Conservation (phyloP, 2,113 vertebrate genomes). For the Donacobius atricapilla region DNA sequence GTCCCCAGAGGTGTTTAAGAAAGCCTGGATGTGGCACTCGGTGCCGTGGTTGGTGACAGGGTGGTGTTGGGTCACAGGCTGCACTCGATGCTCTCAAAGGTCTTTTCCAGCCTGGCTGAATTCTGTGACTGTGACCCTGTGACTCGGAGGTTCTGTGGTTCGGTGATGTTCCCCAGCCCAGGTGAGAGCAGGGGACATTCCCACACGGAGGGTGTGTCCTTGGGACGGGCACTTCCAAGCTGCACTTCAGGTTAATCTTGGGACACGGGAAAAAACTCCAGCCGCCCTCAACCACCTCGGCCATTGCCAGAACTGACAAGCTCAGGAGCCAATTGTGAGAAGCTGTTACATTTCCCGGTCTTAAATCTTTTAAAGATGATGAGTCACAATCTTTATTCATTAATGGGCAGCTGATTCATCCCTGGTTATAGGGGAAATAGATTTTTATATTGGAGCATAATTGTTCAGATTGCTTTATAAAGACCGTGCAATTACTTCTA, state of each 20-base stretch:
- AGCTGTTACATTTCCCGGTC: not conserved
- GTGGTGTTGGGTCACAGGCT: accelerated
- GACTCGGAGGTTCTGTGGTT: not conserved
- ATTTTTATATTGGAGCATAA: slow-evolving; percentile 8
- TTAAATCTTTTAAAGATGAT: not conserved
- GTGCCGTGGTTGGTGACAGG: not conserved
- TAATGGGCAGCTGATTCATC: slow-evolving; percentile 38
- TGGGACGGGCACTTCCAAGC: not conserved
- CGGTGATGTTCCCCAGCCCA: not conserved
- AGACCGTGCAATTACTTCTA: slow-evolving; percentile 13
- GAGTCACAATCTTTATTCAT: slow-evolving; percentile 32
- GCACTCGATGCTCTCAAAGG: accelerated
- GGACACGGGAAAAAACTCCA: not conserved
- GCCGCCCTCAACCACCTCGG: not conserved
- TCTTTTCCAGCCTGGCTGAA: not conserved
- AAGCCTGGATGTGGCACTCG: not conserved
- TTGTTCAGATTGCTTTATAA: slow-evolving; percentile 33
- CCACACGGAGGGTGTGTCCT: not conserved
- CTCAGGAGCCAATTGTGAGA: not conserved
- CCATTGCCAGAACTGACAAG: not conserved
- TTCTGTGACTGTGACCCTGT: not conserved
- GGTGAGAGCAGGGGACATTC: not conserved
- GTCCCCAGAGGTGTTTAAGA: not conserved
- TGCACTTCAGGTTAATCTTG: not conserved
- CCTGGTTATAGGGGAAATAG: not conserved